Conservation (phyloP, 2,113 vertebrate species). For the Corvus moneduloides region DNA sequence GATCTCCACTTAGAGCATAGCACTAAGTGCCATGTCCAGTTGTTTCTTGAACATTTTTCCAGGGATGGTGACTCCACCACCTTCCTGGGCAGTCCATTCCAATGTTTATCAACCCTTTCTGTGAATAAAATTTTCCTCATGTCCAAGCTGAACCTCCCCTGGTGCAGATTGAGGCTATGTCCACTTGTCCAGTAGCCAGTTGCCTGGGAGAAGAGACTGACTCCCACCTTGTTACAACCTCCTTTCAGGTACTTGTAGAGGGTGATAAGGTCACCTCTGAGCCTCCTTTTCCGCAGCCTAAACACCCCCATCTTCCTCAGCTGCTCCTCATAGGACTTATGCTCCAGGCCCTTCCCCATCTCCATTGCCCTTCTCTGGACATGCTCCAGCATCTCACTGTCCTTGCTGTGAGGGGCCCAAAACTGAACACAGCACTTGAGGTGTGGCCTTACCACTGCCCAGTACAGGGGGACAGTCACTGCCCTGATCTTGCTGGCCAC, state of each 20-base stretch:
- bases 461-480: not conserved
- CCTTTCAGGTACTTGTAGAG: not conserved
- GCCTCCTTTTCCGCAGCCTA: not conserved
- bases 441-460: not conserved
- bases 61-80: not conserved
- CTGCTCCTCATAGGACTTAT: rapidly evolving
- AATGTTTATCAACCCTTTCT: not conserved
- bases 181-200: no score
- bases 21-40: not conserved
- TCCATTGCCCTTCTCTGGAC: not conserved
- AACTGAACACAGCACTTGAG: not conserved
- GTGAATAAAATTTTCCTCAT: not conserved
- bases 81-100: not conserved
- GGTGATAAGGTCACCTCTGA: not conserved
- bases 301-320: not conserved
- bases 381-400: rapidly evolving
- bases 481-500: not conserved
- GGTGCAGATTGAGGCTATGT: not conserved
- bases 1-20: not conserved
- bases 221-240: not conserved
- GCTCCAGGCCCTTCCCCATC: not conserved
- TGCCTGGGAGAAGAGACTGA: not conserved
- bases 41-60: not conserved
- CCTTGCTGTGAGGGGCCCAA: not conserved
- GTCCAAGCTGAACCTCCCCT: not conserved